Conservation (phyloP, 1,140 invertebrate genomes). For the Neodiprion lecontei region DNA sequence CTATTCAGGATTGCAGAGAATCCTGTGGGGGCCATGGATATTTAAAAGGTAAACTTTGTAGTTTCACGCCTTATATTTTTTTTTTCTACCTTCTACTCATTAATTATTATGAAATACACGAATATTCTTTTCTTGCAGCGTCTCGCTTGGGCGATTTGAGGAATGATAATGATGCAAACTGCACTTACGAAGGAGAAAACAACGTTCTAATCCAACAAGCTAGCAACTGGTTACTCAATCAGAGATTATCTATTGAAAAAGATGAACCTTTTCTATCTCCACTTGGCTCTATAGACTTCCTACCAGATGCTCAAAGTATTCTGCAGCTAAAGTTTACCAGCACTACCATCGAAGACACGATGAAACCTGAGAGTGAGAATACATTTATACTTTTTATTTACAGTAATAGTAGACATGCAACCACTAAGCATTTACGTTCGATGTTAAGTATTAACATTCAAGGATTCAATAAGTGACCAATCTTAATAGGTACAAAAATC, state of each 20-base stretch:
- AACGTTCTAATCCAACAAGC: constrained; percentile 95
- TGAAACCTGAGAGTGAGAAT: constrained; percentile 62
- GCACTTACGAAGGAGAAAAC: constrained; percentile 96
- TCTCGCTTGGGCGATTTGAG: constrained; percentile 83
- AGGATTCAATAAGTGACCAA: constrained; percentile 20
- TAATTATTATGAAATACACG: constrained; percentile 13
- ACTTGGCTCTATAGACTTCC: constrained; percentile 69
- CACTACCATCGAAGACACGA: constrained; percentile 54
- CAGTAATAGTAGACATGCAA: constrained; percentile 42
- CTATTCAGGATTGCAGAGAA: constrained; percentile 90
- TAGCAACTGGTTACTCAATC: constrained; percentile 84
- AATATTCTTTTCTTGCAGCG: constrained; percentile 56
- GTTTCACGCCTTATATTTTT: constrained; percentile 26
- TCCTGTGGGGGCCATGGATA: constrained; percentile 88
- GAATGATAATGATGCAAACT: constrained; percentile 89
- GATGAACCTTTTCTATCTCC: constrained; percentile 64
- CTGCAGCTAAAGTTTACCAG: constrained; percentile 60
- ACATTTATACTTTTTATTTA: background rate
- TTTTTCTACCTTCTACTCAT: constrained; percentile 11
- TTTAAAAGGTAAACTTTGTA: constrained; percentile 69
- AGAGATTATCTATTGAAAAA: constrained; percentile 64
- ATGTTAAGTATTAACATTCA: background rate
- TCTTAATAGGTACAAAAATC: constrained; percentile 25
- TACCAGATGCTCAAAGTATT: constrained; percentile 63
- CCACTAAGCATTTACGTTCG: constrained; percentile 25